phyloP scores from a whole-genome alignment of 2,888 invertebrate species.

The Tetheella fluctuosa region DNA sequence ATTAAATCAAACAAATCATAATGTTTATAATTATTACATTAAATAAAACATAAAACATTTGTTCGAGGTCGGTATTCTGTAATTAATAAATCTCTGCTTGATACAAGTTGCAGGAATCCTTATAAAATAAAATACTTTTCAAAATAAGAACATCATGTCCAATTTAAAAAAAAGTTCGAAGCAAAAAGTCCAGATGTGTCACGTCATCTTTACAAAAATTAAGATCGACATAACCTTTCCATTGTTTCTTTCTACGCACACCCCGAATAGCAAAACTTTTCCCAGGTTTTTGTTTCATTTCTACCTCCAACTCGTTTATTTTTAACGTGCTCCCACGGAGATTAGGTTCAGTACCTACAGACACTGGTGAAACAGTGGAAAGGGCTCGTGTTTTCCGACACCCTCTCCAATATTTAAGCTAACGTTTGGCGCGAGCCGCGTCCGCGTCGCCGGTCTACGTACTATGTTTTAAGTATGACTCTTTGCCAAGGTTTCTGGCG shows the following conservation, averaged over 20 bases:
- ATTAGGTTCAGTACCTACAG: conserved; percentile 1
- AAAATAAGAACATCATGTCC: background rate
- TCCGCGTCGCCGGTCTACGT: background rate
- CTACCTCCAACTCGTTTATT: conserved; percentile 6
- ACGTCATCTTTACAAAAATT: background rate
- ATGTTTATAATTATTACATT: too few relatives aligned
- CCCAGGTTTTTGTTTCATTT: conserved; percentile 3
- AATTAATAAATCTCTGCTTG: background rate
- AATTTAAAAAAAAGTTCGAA: background rate
- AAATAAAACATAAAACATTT: too few relatives aligned
- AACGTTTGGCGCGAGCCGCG: conserved; percentile 3
- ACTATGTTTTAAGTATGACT: background rate
- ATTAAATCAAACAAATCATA: too few relatives aligned
- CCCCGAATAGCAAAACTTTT: background rate
- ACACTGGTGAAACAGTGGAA: background rate
- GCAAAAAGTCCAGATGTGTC: background rate
- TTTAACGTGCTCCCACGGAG: conserved; percentile 5
- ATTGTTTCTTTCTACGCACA: background rate
- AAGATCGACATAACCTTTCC: background rate
- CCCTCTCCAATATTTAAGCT: conserved; percentile 6
- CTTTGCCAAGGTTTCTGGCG: background rate
- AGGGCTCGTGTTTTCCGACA: conserved; percentile 3
- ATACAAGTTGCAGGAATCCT: background rate
- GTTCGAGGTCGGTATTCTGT: too few relatives aligned
- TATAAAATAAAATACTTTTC: too few relatives aligned